Percentiles rank a stretch among this genome's conserved stretches.
phyloP scores from a whole-genome alignment of 2,888 invertebrate species.

The Mythimna lalbum region DNA sequence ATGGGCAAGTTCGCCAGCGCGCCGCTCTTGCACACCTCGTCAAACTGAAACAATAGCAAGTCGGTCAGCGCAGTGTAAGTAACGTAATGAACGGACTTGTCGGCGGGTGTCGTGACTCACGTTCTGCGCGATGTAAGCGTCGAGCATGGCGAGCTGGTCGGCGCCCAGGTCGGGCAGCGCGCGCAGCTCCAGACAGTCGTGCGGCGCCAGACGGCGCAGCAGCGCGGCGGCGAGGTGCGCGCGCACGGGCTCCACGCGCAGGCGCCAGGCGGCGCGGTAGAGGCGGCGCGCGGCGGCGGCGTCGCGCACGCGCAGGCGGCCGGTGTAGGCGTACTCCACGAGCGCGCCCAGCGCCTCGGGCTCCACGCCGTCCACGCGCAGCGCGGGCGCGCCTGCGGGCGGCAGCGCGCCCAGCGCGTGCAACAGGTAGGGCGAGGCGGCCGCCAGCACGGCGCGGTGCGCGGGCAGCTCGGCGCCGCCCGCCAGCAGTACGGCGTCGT shows the following conservation, averaged over 20 bases:
- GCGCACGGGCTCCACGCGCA: slow-evolving; percentile 94
- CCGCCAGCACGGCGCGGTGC: slow-evolving; percentile 95
- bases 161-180: slow-evolving; percentile 92
- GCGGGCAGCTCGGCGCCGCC: slow-evolving; percentile 91
- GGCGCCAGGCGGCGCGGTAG: slow-evolving; percentile 94
- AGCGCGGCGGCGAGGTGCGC: slow-evolving; percentile 93
- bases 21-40: slow-evolving; percentile 91
- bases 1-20: slow-evolving; percentile 92
- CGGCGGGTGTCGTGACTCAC: slow-evolving; percentile 80
- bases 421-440: slow-evolving; percentile 94
- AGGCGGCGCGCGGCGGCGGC: slow-evolving; percentile 92
- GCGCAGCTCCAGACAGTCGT: slow-evolving; percentile 91
- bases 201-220: slow-evolving; percentile 91
- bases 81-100: not conserved
- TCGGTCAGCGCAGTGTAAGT: not conserved
- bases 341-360: slow-evolving; percentile 91
- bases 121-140: slow-evolving; percentile 93
- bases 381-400: slow-evolving; percentile 64
- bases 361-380: slow-evolving; percentile 67
- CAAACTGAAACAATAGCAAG: slow-evolving; percentile 87
- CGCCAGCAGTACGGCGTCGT: slow-evolving; percentile 96
- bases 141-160: slow-evolving; percentile 88
- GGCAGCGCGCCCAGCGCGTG: slow-evolving; percentile 91
- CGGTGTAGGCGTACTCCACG: slow-evolving; percentile 92
- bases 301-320: slow-evolving; percentile 89